Evolutionary conservation across 2,888 invertebrate genomes (phyloP), one percentile per base, ranked within the genome.

Genomic region (Molorchus minor): DNA sequence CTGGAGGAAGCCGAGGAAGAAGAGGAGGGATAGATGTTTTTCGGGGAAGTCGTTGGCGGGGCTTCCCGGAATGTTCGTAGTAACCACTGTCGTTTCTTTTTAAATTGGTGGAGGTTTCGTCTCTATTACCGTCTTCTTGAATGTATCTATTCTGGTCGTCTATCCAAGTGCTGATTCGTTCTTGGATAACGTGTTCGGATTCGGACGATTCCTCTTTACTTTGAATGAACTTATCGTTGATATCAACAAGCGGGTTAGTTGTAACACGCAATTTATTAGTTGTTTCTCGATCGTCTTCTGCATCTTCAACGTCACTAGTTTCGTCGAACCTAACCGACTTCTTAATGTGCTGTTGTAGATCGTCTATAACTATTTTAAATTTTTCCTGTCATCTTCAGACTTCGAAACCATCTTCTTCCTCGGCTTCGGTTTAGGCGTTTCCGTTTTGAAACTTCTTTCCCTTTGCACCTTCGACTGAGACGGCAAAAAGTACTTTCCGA

Each of bases 261-360:
- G 64, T 67, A 2, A 67, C 64, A 45, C 67, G 52, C 8, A 67
- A 47, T 13, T 55, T 46, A 36, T 20, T 49, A 10, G 35, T 44
- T 16, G 3, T 15, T 13, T 43, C 8, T 20, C 13, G 12, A 15
- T 41, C 36, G 58, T 58, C 35, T 49, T 45, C 44, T 25, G 58
- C 58, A 30, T 63, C 59, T 43, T 64, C 59, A 36, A 56, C 56
- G 38, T 55, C 63, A 36, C 41, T 73, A n/a, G 71, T 65, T 41
- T 77, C 79, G 54, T 77, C 72, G 61, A 80, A 80, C 38, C 79
- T 64, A 1, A 80, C 80, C 1, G 79, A 78, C 62, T 80, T 80
- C 54, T 79, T 78, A 16, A 75, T 65, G 57, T 77, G 75, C 38
- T 76, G 73, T 60, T 79, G 73, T 12, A 76, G 55, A 64, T 78